Base-by-base conservation (phyloP, 2,113 vertebrate genomes). In the Ictalurus furcatus region DNA sequence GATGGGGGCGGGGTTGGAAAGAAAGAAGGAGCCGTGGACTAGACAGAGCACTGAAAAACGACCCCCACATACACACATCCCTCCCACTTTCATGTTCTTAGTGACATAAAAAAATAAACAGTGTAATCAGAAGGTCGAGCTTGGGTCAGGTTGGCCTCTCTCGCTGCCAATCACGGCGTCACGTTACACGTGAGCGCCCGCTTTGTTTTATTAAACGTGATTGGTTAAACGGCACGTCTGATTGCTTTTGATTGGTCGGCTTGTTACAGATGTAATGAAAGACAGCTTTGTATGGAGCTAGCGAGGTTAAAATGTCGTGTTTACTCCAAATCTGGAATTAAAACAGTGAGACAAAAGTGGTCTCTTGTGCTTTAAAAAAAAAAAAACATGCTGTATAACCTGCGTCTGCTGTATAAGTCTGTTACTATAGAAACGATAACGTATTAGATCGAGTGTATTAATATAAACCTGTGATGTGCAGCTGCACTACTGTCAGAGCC, bases 31-130 rank as follows among this genome's bases (percentile, higher is more conserved):
- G 82, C 12, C 25, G 14, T 40, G 21, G 28, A 63, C 30, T 63
- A 52, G 37, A 37, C 69, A 58, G 84, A 85, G 21, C 44, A 28
- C 80, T 85, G 52, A 71, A 86, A 67, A 25, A 73, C 30, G 52
- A 59, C 67, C 76, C 85, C 52, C 21, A 88, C 74, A 82, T n/a
- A 88, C 54, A n/a, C 74, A 14, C 76, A 30, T 44, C 14, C 25
- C 44, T 4, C 25, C 16, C 21, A 40, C 81, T 25, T n/a, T 34
- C 74, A 28, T 90, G 91, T 92, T 92, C 89, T 89, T 87, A 63
- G 88, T 93, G 92, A 92, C 92, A 90, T 91, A 92, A 92, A 89
- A 95, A 94, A 95, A 95, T 91, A 95, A 96, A 92, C 94, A 93
- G 93, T 37, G 90, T 89, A 94, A 95, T 95, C 93, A 89, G 88